Evolutionary conservation across 2,888 invertebrate species (phyloP).

Genomic region (Odontocolon sp.): DNA sequence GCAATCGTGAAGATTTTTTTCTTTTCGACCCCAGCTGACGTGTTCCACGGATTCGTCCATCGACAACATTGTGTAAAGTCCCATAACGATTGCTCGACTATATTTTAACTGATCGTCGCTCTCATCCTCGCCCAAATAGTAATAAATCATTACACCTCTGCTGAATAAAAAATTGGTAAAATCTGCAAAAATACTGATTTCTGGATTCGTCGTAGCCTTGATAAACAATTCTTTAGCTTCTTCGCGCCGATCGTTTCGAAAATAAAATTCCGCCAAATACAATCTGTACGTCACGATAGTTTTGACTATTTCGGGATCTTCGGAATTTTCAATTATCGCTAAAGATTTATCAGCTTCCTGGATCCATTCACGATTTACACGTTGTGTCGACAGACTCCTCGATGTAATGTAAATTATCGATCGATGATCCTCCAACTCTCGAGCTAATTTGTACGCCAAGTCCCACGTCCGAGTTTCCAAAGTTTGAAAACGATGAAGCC

Average conservation of each 20-base stretch:
- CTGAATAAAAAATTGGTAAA: constrained; percentile 65
- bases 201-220: constrained; percentile 60
- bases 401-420: constrained; percentile 71
- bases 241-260: constrained; percentile 68
- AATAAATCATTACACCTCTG: constrained; percentile 69
- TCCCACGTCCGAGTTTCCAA: constrained; percentile 73
- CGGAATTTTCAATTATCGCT: constrained; percentile 56
- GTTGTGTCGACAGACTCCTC: constrained; percentile 70
- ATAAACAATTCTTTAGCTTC: constrained; percentile 69
- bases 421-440: constrained; percentile 63
- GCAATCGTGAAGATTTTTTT: constrained; percentile 62
- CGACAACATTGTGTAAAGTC: constrained; percentile 68
- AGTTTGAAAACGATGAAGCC: constrained; percentile 70
- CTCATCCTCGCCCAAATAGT: constrained; percentile 62
- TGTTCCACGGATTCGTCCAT: constrained; percentile 63
- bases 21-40: constrained; percentile 40
- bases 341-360: constrained; percentile 62
- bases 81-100: constrained; percentile 67
- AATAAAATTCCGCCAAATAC: constrained; percentile 75
- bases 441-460: constrained; percentile 71
- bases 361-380: constrained; percentile 72
- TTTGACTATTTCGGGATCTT: constrained; percentile 53
- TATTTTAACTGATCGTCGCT: constrained; percentile 68
- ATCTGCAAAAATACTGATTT: constrained; percentile 63
- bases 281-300: constrained; percentile 71